Evolutionary conservation across 2,797 vertebrate genomes (phyloP).

Genomic region (Taeniopygia guttata): DNA sequence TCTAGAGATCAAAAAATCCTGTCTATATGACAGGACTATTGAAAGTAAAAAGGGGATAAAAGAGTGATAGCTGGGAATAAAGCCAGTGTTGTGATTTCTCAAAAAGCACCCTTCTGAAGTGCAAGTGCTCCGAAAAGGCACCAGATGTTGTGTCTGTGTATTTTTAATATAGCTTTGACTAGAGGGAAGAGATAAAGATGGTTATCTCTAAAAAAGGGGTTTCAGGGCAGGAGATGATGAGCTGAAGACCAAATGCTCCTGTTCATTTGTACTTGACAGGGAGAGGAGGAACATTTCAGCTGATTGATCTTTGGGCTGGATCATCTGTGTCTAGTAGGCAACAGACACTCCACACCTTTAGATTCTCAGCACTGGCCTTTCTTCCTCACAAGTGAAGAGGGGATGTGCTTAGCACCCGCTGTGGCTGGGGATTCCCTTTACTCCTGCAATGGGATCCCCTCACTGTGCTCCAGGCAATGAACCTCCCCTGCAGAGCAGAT

Average conservation of each 20-base stretch:
- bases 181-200: neutral
- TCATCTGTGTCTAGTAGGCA: neutral
- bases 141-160: slow-evolving; percentile 29
- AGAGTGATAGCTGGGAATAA: slow-evolving; percentile 61
- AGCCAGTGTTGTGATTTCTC: slow-evolving; percentile 33
- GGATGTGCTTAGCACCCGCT: neutral
- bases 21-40: slow-evolving; percentile 23
- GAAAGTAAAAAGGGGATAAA: slow-evolving; percentile 42
- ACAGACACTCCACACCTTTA: neutral
- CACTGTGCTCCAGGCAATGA: neutral
- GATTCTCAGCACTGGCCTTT: neutral
- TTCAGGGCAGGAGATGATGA: neutral
- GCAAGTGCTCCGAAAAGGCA: slow-evolving; percentile 7
- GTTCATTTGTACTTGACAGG: neutral
- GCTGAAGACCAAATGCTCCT: neutral
- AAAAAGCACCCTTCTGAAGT: slow-evolving; percentile 46
- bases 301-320: neutral
- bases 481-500: neutral
- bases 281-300: neutral
- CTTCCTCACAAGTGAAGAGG: neutral
- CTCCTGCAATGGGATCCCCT: neutral
- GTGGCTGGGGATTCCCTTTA: neutral
- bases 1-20: slow-evolving; percentile 55
- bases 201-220: neutral
- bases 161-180: slow-evolving; percentile 11